phyloP scores from a whole-genome alignment of 2,113 vertebrate species.

The Aphyosemion australe region DNA sequence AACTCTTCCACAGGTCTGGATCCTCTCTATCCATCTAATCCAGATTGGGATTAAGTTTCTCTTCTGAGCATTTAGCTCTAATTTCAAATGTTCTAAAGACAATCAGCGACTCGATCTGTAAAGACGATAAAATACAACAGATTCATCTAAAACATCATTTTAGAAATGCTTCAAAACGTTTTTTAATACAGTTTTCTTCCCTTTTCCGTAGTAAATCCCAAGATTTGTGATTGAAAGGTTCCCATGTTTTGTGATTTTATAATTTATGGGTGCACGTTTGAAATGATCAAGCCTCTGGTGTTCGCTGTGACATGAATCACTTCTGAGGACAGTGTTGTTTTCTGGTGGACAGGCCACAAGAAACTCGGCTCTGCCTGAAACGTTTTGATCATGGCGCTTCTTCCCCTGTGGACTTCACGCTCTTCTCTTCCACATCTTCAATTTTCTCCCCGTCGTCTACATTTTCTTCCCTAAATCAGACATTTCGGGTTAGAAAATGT shows the following conservation, averaged over 20 bases:
- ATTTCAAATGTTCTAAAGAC: no score
- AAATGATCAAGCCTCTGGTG: slow-evolving; percentile 49
- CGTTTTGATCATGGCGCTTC: slow-evolving; percentile 67
- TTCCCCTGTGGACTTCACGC: slow-evolving; percentile 71
- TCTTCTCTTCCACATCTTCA: slow-evolving; percentile 76
- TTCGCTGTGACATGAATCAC: slow-evolving; percentile 56
- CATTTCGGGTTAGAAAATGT: slow-evolving; percentile 69
- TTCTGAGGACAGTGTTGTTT: slow-evolving; percentile 59
- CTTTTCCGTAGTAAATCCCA: neutral
- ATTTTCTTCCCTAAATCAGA: slow-evolving; percentile 76
- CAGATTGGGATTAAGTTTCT: no score
- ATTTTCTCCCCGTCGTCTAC: slow-evolving; percentile 68
- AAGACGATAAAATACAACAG: no score
- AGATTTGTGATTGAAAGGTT: slow-evolving; percentile 25
- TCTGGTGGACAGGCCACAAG: slow-evolving; percentile 55
- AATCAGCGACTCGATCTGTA: no score
- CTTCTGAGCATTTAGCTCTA: no score
- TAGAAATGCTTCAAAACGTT: no score
- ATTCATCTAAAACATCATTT: no score
- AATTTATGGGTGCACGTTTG: slow-evolving; percentile 44
- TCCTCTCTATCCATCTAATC: no score
- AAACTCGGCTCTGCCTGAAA: slow-evolving; percentile 54
- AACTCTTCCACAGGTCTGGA: no score
- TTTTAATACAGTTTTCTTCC: no score
- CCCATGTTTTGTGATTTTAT: slow-evolving; percentile 45